A percentile compares a stretch with the other conserved stretches of the same genome.
phyloP scores from a whole-genome alignment of 2,888 invertebrate genomes.

The Limnephilus auricula region DNA sequence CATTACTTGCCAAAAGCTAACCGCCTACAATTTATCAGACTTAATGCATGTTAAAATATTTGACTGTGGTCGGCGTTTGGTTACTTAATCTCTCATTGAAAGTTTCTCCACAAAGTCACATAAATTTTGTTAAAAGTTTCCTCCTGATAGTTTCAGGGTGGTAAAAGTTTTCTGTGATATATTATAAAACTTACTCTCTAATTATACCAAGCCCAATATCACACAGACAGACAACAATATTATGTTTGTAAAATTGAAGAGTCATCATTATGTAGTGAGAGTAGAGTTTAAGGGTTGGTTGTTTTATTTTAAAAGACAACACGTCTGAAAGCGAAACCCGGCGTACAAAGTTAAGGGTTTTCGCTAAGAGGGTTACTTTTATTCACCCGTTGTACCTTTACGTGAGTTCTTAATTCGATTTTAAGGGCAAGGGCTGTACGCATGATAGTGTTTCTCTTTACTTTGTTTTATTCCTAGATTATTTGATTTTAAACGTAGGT shows the following conservation, averaged over 20 bases:
- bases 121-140: background rate
- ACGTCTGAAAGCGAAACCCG: background rate
- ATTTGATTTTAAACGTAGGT: background rate
- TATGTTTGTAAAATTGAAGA: background rate
- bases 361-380: background rate
- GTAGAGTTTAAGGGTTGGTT: background rate
- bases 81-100: background rate
- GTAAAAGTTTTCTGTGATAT: background rate
- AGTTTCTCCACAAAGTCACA: background rate
- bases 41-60: background rate
- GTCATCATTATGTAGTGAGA: background rate
- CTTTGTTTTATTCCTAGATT: background rate
- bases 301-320: background rate
- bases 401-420: background rate
- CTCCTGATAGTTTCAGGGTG: too few species aligned
- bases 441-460: background rate
- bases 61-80: background rate
- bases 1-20: background rate
- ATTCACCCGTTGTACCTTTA: background rate
- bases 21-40: background rate
- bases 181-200: background rate
- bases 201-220: background rate
- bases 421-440: background rate
- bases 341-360: background rate
- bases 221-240: background rate